Evolutionary conservation across 2,113 vertebrate species (phyloP).

Genomic region (Oenanthe melanoleuca): DNA sequence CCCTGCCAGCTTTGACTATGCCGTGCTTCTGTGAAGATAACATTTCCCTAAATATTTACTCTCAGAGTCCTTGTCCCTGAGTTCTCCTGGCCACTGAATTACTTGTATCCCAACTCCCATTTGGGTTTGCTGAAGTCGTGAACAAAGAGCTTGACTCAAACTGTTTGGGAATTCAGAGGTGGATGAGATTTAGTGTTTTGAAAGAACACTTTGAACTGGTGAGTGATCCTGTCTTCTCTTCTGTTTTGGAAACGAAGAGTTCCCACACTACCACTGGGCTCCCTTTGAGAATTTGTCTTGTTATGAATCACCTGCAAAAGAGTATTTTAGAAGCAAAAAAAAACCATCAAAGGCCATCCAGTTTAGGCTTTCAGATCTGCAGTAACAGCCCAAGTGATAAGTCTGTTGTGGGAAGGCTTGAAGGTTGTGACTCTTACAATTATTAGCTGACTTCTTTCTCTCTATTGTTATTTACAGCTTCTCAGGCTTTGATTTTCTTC

Average conservation of each 20-base stretch:
- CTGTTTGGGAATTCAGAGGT: constrained; percentile 3
- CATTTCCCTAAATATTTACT: constrained; percentile 16
- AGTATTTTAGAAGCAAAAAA: constrained; percentile 50
- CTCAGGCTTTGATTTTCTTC: constrained; percentile 65
- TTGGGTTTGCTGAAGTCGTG: not conserved
- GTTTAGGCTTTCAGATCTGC: constrained; percentile 30
- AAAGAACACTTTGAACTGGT: constrained; percentile 51
- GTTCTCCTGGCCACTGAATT: not conserved
- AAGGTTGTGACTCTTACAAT: constrained; percentile 59
- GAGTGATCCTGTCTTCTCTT: constrained; percentile 20
- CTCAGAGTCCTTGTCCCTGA: not conserved
- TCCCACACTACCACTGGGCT: constrained; percentile 46
- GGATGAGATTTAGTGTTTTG: not conserved
- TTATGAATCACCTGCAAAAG: constrained; percentile 58
- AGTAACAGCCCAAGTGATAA: constrained; percentile 52
- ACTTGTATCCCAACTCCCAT: not conserved
- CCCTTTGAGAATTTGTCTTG: constrained; percentile 29
- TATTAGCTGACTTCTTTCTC: constrained; percentile 56
- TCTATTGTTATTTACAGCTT: constrained; percentile 58
- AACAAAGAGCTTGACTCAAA: constrained; percentile 34
- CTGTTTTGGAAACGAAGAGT: constrained; percentile 45
- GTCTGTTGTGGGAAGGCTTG: constrained; percentile 57
- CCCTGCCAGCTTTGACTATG: not conserved
- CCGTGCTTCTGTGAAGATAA: constrained; percentile 37
- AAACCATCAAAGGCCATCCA: constrained; percentile 21